Conservation (phyloP, 1,140 invertebrate species). For the Armadillidium nasatum region DNA sequence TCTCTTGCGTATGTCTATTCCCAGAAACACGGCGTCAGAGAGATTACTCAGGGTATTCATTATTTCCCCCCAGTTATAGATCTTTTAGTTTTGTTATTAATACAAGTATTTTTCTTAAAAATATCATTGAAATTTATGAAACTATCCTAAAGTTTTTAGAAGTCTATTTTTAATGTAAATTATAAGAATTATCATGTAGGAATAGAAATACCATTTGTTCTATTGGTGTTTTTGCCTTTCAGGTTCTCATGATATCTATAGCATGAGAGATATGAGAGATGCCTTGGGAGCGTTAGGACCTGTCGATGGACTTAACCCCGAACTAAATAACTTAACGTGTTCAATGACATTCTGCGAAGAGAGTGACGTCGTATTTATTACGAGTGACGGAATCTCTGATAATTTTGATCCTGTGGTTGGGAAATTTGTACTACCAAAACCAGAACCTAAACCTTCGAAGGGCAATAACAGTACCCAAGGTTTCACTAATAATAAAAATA, state of each 20-base stretch:
- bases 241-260: constrained; percentile 83
- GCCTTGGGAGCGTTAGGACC: constrained; percentile 83
- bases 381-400: constrained; percentile 86
- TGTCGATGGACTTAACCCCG: constrained; percentile 80
- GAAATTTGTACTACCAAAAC: constrained; percentile 70
- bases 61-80: too few relatives aligned
- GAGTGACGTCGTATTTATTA: constrained; percentile 83
- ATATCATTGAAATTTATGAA: too few relatives aligned
- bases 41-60: constrained; percentile 61
- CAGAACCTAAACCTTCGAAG: constrained; percentile 21
- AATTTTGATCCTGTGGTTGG: constrained; percentile 93
- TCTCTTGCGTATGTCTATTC: constrained; percentile 84
- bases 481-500: background rate
- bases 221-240: too few relatives aligned
- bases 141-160: too few relatives aligned
- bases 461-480: constrained; percentile 19
- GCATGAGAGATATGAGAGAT: constrained; percentile 85
- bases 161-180: too few relatives aligned
- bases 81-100: too few relatives aligned
- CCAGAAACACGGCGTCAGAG: constrained; percentile 65
- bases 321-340: constrained; percentile 83
- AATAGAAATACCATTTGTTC: too few relatives aligned
- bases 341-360: constrained; percentile 77
- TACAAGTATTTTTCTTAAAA: too few relatives aligned
- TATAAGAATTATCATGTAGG: too few relatives aligned